phyloP scores from a whole-genome alignment of 1,140 invertebrate genomes.

The Macrobrachium nipponense region DNA sequence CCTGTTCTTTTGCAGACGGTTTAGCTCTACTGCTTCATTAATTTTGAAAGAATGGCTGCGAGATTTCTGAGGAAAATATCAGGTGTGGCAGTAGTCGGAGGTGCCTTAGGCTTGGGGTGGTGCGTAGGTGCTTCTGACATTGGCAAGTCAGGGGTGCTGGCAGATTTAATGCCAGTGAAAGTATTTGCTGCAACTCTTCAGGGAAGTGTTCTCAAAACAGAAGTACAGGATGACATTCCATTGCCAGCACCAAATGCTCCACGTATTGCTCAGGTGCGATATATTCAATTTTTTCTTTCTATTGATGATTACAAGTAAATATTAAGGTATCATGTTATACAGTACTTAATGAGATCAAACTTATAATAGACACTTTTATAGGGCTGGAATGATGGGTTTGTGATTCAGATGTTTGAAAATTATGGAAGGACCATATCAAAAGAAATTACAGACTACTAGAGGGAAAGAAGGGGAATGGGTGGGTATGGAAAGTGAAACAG shows the following conservation, averaged over 20 bases:
- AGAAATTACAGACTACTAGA: no score
- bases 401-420: no score
- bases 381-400: no score
- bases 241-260: conserved; percentile 20
- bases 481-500: no score
- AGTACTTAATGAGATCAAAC: no score
- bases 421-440: no score
- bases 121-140: background rate
- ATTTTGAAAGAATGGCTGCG: background rate
- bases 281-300: background rate
- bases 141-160: background rate
- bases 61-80: background rate
- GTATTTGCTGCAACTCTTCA: conserved; percentile 15
- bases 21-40: no score
- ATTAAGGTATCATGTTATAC: no score
- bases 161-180: background rate
- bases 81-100: conserved; percentile 6
- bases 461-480: no score
- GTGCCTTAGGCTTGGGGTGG: conserved; percentile 7
- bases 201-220: conserved; percentile 9
- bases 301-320: no score
- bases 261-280: conserved; percentile 17
- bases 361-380: no score
- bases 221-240: background rate
- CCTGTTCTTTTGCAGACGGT: no score